Evolutionary conservation across 2,888 invertebrate species (phyloP), one percentile per base, ranked within the genome.

Genomic region (Apotomis turbidana): DNA sequence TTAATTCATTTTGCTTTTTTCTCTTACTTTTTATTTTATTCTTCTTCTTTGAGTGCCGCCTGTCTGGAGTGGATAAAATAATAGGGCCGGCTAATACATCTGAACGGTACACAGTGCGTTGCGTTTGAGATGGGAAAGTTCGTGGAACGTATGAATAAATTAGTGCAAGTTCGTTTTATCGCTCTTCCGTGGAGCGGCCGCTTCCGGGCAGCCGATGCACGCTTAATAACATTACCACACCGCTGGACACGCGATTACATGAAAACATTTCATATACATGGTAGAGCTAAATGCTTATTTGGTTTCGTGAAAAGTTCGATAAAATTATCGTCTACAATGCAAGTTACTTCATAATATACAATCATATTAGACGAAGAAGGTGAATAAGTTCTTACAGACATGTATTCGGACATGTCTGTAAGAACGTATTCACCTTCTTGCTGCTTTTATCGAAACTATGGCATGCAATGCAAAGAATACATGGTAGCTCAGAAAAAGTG

Each of bases 1-100:
- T 92, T 92, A 91, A 93, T 92, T 92, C 90, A 89, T 91, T 92
- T 89, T 91, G 91, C 91, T 91, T 87, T 87, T 87, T 85, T 49
- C 82, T 87, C 80, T 86, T 88, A 83, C 83, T 86, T 90, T 89
- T 89, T 85, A 84, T 88, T 90, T 87, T 79, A 83, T 87, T 85
- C 83, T 87, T 87, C 81, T 80, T 85, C 83, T 88, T 88, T 87
- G 86, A 89, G 84, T 81, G 90, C 92, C 92, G 92, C 92, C 91
- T 91, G 92, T 85, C 91, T 87, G 90, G 82, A 90, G 91, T 88
- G 90, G 87, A 84, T 85, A 80, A 79, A 78, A 80, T 84, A 81
- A 83, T 83, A 83, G 81, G 83, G 83, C 78, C 81, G 81, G 81
- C 82, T 81, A 80, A 81, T 84, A 80, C 81, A 79, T 80, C 79